Evolutionary conservation across 1,140 invertebrate genomes (phyloP).

Genomic region (Schlechtendalia chinensis): DNA sequence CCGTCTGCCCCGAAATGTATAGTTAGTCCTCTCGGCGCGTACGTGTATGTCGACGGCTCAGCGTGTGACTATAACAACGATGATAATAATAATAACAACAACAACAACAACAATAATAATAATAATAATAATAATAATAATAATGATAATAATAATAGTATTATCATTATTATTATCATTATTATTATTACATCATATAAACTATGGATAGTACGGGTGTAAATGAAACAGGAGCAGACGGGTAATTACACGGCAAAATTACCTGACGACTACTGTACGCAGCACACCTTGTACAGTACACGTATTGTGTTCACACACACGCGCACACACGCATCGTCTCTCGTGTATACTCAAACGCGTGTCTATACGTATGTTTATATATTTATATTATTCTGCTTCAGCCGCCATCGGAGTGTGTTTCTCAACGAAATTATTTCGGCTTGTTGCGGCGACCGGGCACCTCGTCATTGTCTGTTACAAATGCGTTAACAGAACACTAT

Average conservation of each 20-base stretch:
- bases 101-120: background rate
- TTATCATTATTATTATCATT: too few relatives aligned
- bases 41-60: conserved; percentile 33
- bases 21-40: conserved; percentile 2
- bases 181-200: background rate
- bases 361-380: background rate
- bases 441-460: conserved; percentile 18
- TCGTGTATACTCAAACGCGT: background rate
- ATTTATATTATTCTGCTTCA: background rate
- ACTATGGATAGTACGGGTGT: background rate
- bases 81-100: background rate
- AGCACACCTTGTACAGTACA: background rate
- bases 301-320: conserved; percentile 31
- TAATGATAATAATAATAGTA: background rate
- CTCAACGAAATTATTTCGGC: conserved; percentile 43
- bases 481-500: conserved; percentile 47
- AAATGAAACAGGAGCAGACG: conserved; percentile 49
- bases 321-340: background rate
- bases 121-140: background rate
- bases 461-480: conserved; percentile 41
- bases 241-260: conserved; percentile 47
- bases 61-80: conserved; percentile 39
- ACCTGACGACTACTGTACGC: conserved; percentile 38
- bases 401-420: conserved; percentile 8
- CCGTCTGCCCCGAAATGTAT: background rate